Conservation (phyloP, 2,113 vertebrate species). For the Heterotilapia buettikoferi region DNA sequence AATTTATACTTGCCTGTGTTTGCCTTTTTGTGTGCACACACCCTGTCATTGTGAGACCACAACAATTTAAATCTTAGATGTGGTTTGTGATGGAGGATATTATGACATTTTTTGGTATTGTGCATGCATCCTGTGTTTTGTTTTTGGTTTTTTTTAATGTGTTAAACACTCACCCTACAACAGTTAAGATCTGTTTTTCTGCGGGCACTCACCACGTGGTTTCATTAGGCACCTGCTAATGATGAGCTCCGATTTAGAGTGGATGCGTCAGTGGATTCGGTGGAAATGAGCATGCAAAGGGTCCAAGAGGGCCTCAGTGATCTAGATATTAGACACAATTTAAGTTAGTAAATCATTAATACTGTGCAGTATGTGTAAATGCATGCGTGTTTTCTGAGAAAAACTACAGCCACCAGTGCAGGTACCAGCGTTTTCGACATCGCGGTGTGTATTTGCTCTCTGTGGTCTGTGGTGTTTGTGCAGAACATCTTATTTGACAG, state of each 20-base stretch:
- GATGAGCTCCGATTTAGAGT: not conserved
- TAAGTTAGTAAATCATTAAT: not conserved
- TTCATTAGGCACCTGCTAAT: not conserved
- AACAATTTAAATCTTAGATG: not conserved
- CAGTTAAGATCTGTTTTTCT: not conserved
- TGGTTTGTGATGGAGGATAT: not conserved
- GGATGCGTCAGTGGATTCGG: not conserved
- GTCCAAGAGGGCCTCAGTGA: not conserved
- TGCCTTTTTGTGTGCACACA: conserved; percentile 13
- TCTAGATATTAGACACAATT: not conserved
- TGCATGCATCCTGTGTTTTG: conserved; percentile 38
- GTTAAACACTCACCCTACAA: not conserved
- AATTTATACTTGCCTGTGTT: conserved; percentile 28
- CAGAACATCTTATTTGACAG: not conserved
- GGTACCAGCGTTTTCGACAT: not conserved
- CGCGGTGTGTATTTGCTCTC: not conserved
- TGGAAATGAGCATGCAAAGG: not conserved
- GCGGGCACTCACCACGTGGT: not conserved
- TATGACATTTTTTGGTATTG: not conserved
- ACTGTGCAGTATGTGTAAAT: not conserved
- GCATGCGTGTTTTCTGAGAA: not conserved
- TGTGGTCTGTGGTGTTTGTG: conserved; percentile 24
- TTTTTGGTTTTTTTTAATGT: not conserved
- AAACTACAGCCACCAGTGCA: not conserved
- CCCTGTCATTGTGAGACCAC: conserved; percentile 5